Evolutionary conservation across 2,797 vertebrate genomes (phyloP), one percentile per base, ranked within the genome.

Genomic region (Ispidina picta): DNA sequence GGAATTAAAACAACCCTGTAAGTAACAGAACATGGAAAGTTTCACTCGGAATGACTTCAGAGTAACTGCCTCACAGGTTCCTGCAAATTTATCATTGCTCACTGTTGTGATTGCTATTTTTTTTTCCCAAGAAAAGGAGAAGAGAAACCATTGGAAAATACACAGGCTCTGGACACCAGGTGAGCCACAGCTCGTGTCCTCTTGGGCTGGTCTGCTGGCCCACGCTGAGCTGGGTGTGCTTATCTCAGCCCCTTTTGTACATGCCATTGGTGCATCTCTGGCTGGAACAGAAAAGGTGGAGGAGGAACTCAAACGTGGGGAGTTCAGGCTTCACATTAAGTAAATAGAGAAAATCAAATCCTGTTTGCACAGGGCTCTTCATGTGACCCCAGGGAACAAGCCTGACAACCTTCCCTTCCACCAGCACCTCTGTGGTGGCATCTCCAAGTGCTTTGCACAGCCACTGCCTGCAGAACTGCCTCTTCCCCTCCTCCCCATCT

Each of bases 231-330:
- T 55, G n/a, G 37, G 35, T 70, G 82, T 76, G 86, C 72, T 65
- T 12, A 3, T 37, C 4, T 13, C 75, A 92, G 88, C 88, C 88
- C 95, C 93, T 96, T 96, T 96, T 95, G 95, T 93, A 96, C 86
- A 0, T n/a, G 35, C 69, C 95, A 94, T 92, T 90, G 93, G 94
- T 90, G 95, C 92, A 86, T 44, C 91, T 80, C 83, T n/a, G 55
- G 64, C 48, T n/a, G 49, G 78, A 65, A 51, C 0, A 29, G 75
- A 63, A 79, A 20, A 51, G 58, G 55, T 1, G 19, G 56, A 59
- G 58, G 54, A 69, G 54, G 52, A 86, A 39, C 9, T 12, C 66
- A n/a, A 31, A 46, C 1, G 1, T 0, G 0, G 33, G 63, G 33
- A 76, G 19, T 60, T 89, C 43, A 28, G 76, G 41, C 29, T 60